These are phyloP conservation scores for Malurus elegans DNA, from an alignment of 2,113 vertebrate genomes.

Conservation along the genomic window DNA sequence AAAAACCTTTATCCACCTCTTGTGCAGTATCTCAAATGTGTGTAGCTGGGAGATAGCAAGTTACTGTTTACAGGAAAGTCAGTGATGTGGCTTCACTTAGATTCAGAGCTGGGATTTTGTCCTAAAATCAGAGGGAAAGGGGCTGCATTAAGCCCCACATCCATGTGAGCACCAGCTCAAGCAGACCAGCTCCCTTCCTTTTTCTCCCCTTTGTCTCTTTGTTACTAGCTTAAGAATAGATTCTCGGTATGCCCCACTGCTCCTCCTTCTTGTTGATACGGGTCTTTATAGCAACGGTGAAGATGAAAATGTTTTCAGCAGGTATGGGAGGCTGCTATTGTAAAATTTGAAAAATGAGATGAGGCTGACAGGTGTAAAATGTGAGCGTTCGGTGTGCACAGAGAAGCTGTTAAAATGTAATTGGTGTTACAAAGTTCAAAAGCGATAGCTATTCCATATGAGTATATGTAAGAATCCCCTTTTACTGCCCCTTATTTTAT, in stretches of 20 bases:
- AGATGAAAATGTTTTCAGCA: neutral
- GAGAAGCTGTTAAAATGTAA: neutral
- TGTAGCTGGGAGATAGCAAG: neutral
- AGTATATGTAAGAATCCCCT: neutral
- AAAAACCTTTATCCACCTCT: neutral
- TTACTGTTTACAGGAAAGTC: neutral
- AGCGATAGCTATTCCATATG: neutral
- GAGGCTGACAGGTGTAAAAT: neutral
- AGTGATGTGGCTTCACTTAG: neutral
- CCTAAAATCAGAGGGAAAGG: neutral
- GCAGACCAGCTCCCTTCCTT: neutral
- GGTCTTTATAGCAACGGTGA: neutral
- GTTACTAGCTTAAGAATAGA: neutral
- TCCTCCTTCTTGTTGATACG: neutral
- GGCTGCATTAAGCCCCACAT: neutral
- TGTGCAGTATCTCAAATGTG: neutral
- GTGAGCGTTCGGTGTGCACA: neutral
- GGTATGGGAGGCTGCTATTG: neutral
- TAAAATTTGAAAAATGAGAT: neutral
- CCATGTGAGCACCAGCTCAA: neutral
- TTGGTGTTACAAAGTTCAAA: neutral
- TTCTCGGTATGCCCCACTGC: neutral
- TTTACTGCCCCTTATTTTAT: neutral
- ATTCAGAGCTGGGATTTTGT: neutral
- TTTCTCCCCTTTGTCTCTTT: neutral